Evolutionary conservation across 2,113 vertebrate genomes (phyloP).

Genomic region (Perca flavescens): DNA sequence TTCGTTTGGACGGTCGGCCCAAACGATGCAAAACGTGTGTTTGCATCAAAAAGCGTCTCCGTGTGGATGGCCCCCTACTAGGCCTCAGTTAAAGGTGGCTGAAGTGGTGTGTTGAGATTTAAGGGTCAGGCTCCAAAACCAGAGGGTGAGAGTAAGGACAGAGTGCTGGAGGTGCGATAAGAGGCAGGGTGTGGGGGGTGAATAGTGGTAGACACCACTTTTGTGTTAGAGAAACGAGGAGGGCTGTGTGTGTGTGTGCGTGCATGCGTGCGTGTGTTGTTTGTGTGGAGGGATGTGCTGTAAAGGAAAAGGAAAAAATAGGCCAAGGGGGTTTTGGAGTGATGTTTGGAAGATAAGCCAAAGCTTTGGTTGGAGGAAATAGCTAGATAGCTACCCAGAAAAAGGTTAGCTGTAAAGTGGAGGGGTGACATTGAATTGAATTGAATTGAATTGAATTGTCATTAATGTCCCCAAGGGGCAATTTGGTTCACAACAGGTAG

Average conservation of each 20-base stretch:
- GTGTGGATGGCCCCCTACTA: too few species aligned
- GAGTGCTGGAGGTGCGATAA: constrained; percentile 56
- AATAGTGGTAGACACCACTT: constrained; percentile 15
- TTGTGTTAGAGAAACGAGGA: constrained; percentile 39
- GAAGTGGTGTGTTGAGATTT: constrained; percentile 53
- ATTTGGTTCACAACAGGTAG: too few species aligned
- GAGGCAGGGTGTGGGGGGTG: constrained; percentile 42
- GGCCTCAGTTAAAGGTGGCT: constrained; percentile 18
- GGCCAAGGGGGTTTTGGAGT: neutral
- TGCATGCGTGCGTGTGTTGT: neutral
- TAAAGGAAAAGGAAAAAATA: neutral
- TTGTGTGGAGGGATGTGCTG: constrained; percentile 7
- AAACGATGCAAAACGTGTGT: too few species aligned
- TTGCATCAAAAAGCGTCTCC: too few species aligned
- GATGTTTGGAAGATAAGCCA: constrained; percentile 45
- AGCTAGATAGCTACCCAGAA: constrained; percentile 15
- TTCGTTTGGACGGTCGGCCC: too few species aligned
- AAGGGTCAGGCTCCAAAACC: constrained; percentile 47
- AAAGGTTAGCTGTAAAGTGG: constrained; percentile 25
- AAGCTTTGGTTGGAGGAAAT: constrained; percentile 39
- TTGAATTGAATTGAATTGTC: too few species aligned
- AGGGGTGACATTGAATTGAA: neutral
- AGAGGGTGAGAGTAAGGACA: constrained; percentile 31
- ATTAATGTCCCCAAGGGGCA: too few species aligned
- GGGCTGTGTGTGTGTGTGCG: neutral